These are phyloP conservation scores for Paramormyrops hopkinsi DNA, from an alignment of 2,797 vertebrate species.

Conservation along the genomic window DNA sequence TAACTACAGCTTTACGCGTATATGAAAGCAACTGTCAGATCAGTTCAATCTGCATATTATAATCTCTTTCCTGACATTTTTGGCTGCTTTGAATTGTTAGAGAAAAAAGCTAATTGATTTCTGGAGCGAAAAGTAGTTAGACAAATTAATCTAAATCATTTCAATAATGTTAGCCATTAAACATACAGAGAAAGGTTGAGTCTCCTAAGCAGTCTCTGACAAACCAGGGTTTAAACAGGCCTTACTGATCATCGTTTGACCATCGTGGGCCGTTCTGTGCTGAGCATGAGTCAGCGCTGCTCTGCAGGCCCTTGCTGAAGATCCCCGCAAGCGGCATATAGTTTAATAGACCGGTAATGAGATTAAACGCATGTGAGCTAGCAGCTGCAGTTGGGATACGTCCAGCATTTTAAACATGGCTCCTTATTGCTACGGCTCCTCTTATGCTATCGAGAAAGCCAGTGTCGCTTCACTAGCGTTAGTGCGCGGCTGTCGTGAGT, in stretches of 20 bases:
- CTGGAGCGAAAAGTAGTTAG: not conserved
- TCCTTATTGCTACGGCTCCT: not conserved
- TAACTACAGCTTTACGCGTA: not conserved
- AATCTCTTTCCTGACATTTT: not conserved
- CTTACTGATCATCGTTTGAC: not conserved
- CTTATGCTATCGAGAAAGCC: not conserved
- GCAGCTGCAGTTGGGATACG: not conserved
- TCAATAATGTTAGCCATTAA: not conserved
- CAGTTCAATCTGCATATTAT: not conserved
- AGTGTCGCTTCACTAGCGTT: not conserved
- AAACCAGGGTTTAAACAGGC: not conserved
- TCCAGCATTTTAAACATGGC: not conserved
- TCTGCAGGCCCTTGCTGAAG: not conserved
- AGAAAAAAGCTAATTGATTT: not conserved
- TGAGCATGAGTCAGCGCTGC: not conserved
- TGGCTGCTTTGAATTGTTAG: not conserved
- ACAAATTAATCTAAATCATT: not conserved
- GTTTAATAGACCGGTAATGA: not conserved
- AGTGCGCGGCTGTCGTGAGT: not conserved
- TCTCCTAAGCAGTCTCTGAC: not conserved
- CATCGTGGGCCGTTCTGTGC: not conserved
- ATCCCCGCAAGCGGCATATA: not conserved
- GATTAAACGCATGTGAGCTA: not conserved
- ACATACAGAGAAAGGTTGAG: not conserved
- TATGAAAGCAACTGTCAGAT: not conserved